Base-by-base conservation (phyloP, 2,888 invertebrate genomes). In the Macrophya alboannulata region DNA sequence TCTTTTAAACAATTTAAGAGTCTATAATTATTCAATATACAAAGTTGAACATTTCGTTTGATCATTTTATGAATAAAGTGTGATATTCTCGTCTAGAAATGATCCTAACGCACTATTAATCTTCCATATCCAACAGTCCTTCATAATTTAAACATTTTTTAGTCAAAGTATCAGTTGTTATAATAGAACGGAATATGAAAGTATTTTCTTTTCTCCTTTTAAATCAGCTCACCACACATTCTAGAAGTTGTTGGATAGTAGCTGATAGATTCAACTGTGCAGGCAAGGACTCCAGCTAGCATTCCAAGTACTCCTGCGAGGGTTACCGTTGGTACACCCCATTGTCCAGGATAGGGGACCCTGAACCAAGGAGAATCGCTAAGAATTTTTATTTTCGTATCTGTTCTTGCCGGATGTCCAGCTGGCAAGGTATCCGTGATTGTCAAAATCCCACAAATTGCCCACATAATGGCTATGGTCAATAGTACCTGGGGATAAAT, bases 161-260 rank as follows among this genome's bases (percentile, higher is more conserved):
- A n/a, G n/a, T 12, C 25, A 45, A 43, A 43, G 37, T 15, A 17
- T 12, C 37, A 68, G 31, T 31, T 31, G 3, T 31, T 31, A 62
- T 62, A 48, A n/a, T 21, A n/a, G 4, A 31, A 31, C 65, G 5
- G 10, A 31, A 68, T 1, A 15, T 31, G 31, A 31, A 68, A 68
- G 21, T 71, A 85, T 72, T 17, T 65, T 85, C 55, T 12, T n/a
- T 45, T 48, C n/a, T 5, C n/a, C 17, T 21, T 12, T 43, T 4
- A 45, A 74, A 74, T 74, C 43, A 62, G 89, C 94, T 93, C 87
- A 96, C 96, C 96, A 88, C 97, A 96, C 97, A 97, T 97, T 92
- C 96, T 95, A 0, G 98, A 97, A 1, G 98, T 97, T n/a, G 98
- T 98, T 84, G 98, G 97, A 94, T 98, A 98, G 92, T 98, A 98